These are phyloP conservation scores for Pituophis catenifer DNA, from an alignment of 2,113 vertebrate species.

Conservation along the genomic window DNA sequence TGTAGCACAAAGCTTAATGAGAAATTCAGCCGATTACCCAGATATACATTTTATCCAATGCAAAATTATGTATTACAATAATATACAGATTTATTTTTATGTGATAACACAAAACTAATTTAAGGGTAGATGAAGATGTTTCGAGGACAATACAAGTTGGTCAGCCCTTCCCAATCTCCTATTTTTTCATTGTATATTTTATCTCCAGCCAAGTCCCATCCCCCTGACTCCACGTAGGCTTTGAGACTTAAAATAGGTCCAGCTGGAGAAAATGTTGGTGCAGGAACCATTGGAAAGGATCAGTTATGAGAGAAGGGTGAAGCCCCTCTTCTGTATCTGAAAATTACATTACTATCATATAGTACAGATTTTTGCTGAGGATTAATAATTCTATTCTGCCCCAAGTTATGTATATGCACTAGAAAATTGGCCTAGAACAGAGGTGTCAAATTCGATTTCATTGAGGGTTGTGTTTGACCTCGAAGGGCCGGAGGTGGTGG, in stretches of 20 bases:
- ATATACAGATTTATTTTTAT: background rate
- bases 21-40: background rate
- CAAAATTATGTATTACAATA: background rate
- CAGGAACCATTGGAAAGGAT: background rate
- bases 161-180: background rate
- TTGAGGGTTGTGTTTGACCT: no score
- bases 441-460: no score
- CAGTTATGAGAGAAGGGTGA: background rate
- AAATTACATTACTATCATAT: background rate
- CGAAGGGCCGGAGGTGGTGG: no score
- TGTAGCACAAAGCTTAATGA: background rate
- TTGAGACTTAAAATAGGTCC: background rate
- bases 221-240: background rate
- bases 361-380: background rate
- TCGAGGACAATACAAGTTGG: background rate
- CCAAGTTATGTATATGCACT: background rate
- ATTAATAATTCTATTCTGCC: background rate
- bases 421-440: background rate
- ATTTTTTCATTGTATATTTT: background rate
- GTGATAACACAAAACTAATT: background rate
- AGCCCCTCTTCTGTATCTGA: background rate
- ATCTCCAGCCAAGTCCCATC: background rate
- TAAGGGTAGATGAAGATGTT: background rate
- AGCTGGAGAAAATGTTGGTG: background rate
- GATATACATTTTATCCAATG: background rate